Percentiles rank a stretch among this genome's conserved stretches.
Conservation (phyloP, 2,113 vertebrate species). For the Spermophilus dauricus region DNA sequence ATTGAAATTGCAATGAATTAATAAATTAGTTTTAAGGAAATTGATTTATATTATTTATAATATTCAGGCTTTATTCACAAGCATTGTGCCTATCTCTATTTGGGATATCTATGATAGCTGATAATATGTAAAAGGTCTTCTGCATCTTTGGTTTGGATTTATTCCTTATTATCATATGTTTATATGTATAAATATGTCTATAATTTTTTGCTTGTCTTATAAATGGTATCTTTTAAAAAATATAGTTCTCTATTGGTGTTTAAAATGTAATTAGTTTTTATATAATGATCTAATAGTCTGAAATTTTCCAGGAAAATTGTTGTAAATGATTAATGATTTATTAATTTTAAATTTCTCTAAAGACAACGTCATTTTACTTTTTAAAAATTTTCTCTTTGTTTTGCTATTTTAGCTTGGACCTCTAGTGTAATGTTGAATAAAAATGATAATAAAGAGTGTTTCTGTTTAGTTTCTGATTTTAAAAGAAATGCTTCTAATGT, state of each 20-base stretch:
- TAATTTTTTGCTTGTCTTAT: constrained; percentile 5
- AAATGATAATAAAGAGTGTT: not conserved
- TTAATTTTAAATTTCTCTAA: not conserved
- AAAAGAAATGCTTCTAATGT: not conserved
- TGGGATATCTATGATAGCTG: not conserved
- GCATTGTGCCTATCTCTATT: not conserved
- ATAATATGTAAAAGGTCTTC: not conserved
- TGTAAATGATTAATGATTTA: constrained; percentile 5
- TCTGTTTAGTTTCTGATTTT: constrained; percentile 41
- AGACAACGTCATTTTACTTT: not conserved
- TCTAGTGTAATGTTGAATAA: not conserved
- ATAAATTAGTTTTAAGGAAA: constrained; percentile 5
- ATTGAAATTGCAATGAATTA: constrained; percentile 20
- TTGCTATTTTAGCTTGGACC: not conserved
- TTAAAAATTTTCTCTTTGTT: not conserved
- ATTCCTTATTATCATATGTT: not conserved
- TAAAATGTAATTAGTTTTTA: constrained; percentile 41
- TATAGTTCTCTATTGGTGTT: not conserved
- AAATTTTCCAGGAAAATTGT: not conserved
- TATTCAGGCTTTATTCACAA: not conserved
- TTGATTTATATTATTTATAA: not conserved
- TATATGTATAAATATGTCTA: not conserved
- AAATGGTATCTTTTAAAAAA: not conserved
- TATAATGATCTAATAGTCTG: not conserved
- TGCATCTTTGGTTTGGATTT: not conserved